Conservation (phyloP, 2,888 invertebrate genomes). For the Agrilus mali region DNA sequence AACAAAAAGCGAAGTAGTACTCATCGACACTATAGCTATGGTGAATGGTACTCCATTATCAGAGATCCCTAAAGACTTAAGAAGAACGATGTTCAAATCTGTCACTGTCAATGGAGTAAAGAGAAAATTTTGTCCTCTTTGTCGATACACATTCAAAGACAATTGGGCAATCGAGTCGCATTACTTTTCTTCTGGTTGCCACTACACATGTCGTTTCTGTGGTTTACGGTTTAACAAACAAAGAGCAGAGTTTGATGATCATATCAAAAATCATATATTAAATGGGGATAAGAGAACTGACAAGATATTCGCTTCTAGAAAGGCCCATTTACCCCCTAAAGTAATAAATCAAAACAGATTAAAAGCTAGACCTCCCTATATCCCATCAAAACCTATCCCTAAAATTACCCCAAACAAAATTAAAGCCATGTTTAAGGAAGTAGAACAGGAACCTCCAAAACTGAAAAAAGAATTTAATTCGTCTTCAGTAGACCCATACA, state of each 20-base stretch:
- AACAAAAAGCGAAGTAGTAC: slow-evolving; percentile 14
- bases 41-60: slow-evolving; percentile 27
- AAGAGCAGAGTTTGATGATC: slow-evolving; percentile 25
- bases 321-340: slow-evolving; percentile 13
- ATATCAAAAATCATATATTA: slow-evolving; percentile 23
- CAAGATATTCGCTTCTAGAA: slow-evolving; percentile 23
- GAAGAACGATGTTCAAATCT: slow-evolving; percentile 28
- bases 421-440: slow-evolving; percentile 17
- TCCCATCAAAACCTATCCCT: slow-evolving; percentile 4
- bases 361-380: slow-evolving; percentile 3
- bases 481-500: background rate
- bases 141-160: slow-evolving; percentile 33
- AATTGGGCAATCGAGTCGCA: slow-evolving; percentile 35
- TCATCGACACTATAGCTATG: slow-evolving; percentile 19
- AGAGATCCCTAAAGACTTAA: slow-evolving; percentile 28
- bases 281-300: slow-evolving; percentile 24
- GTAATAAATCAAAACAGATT: slow-evolving; percentile 12
- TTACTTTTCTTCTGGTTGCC: slow-evolving; percentile 30
- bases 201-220: slow-evolving; percentile 31
- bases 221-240: slow-evolving; percentile 33
- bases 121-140: slow-evolving; percentile 29
- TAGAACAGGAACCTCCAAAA: slow-evolving; percentile 13
- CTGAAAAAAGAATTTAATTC: background rate
- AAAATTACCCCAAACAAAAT: slow-evolving; percentile 18
- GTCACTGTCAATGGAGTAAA: slow-evolving; percentile 27